Conservation (phyloP, 2,797 vertebrate species). For the Sternarchorhynchus goeldii region DNA sequence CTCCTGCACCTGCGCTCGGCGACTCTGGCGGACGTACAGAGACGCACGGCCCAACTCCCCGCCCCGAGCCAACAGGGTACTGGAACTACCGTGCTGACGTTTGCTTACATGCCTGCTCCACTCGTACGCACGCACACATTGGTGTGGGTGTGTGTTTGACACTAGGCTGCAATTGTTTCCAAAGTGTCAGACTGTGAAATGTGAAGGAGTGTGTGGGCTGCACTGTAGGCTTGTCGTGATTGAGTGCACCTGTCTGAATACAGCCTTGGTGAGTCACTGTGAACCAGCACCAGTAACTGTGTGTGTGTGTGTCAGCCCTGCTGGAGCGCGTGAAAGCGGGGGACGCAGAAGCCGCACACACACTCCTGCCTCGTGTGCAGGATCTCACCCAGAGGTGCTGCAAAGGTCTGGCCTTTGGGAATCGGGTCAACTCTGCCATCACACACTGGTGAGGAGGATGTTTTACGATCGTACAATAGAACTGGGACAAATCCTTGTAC, state of each 20-base stretch:
- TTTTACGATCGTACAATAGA: too few species aligned
- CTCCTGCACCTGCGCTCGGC: constrained; percentile 67
- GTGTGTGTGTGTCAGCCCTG: constrained; percentile 64
- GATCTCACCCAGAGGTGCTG: constrained; percentile 66
- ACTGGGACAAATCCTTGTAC: too few species aligned
- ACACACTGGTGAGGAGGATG: constrained; percentile 74
- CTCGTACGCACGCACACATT: too few species aligned
- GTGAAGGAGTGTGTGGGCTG: not conserved
- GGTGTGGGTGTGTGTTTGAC: too few species aligned
- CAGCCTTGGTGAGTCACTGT: not conserved
- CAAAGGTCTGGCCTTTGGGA: constrained; percentile 67
- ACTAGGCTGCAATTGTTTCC: too few species aligned
- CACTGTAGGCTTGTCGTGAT: not conserved
- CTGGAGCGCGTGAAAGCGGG: constrained; percentile 66
- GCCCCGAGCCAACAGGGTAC: constrained; percentile 74
- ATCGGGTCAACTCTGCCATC: constrained; percentile 71
- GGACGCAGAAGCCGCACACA: constrained; percentile 72
- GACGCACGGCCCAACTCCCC: constrained; percentile 60
- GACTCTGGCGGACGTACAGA: constrained; percentile 63
- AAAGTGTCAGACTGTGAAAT: not conserved
- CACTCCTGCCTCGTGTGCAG: constrained; percentile 71
- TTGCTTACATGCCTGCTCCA: not conserved
- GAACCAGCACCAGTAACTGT: not conserved
- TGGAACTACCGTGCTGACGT: not conserved
- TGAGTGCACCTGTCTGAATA: not conserved